These are phyloP conservation scores for Sardinella longiceps DNA, from an alignment of 2,797 vertebrate species.

Conservation along the genomic window DNA sequence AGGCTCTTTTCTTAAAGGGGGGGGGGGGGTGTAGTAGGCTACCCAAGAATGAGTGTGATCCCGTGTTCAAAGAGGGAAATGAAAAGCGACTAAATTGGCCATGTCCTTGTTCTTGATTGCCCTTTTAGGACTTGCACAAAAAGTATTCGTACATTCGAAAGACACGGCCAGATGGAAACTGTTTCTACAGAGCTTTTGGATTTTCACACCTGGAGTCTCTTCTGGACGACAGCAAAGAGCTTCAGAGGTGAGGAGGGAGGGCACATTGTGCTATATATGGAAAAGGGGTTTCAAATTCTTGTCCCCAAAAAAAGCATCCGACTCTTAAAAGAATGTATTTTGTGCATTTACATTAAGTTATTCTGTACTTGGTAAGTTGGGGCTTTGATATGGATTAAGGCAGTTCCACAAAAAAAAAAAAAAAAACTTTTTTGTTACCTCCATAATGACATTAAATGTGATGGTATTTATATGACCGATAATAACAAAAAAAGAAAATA, in stretches of 20 bases:
- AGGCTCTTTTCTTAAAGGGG: no score
- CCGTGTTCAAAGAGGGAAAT: slow-evolving; percentile 11
- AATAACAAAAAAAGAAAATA: no score
- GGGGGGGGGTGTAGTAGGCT: no score
- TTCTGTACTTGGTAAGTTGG: no score
- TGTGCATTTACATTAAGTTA: no score
- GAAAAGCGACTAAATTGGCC: not conserved
- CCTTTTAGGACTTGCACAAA: slow-evolving; percentile 85
- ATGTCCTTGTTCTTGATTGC: not conserved
- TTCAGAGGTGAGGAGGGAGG: slow-evolving; percentile 76
- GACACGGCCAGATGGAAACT: slow-evolving; percentile 93
- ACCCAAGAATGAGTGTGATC: not conserved
- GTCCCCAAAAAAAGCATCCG: not conserved
- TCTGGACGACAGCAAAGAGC: slow-evolving; percentile 87
- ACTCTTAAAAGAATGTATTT: no score
- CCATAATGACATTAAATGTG: no score
- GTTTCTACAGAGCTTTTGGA: slow-evolving; percentile 92
- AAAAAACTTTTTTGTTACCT: no score
- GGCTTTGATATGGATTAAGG: no score
- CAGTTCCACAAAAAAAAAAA: no score
- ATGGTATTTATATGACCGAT: no score
- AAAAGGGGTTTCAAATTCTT: no score
- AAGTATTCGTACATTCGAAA: slow-evolving; percentile 90
- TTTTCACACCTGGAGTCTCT: slow-evolving; percentile 90
- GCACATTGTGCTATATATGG: not conserved